Evolutionary conservation across 2,888 invertebrate genomes (phyloP), one percentile per base, ranked within the genome.

Genomic region (Ophion slaviceki): DNA sequence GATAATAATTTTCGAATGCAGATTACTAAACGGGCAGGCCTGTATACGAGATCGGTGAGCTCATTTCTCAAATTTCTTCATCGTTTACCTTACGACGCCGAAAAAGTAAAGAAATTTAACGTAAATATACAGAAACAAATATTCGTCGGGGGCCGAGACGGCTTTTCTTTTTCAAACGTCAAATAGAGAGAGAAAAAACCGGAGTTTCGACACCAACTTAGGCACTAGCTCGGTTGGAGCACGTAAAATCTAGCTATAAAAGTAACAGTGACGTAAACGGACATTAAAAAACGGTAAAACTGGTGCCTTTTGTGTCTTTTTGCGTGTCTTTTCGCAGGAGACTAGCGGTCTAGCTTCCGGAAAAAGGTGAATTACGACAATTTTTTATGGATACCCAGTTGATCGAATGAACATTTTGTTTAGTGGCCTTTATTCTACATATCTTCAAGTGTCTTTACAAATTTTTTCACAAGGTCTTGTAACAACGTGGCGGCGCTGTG

Each of bases 161-260:
- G 36, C 10, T 45, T 28, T 68, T 62, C 47, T 68, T 74, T 32
- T 59, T 45, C 61, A 68, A 81, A 81, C 62, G 62, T 70, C 75
- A 70, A 81, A 75, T 24, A 68, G 20, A 68, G 61, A 61, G 45
- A 68, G 3, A 20, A 62, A 24, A 62, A 45, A 74, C 28, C 53
- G 53, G 17, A 14, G 28, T 4, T 20, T 40, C 53, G 75, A 75
- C 62, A 61, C 75, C 75, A 61, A 76, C 75, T 75, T 36, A 70
- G 47, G 75, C n/a, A 75, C 14, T 53, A 45, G 64, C 40, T 36
- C 53, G 53, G 59, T 62, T 61, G 68, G 3, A 47, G 47, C 28
- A 66, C 40, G 28, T 47, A 61, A 61, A 57, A 24, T 14, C 6
- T 45, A 20, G 17, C 20, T 11, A 11, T 17, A 61, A 4, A 4